phyloP scores from a whole-genome alignment of 2,113 vertebrate species.

The Apteryx mantelli region DNA sequence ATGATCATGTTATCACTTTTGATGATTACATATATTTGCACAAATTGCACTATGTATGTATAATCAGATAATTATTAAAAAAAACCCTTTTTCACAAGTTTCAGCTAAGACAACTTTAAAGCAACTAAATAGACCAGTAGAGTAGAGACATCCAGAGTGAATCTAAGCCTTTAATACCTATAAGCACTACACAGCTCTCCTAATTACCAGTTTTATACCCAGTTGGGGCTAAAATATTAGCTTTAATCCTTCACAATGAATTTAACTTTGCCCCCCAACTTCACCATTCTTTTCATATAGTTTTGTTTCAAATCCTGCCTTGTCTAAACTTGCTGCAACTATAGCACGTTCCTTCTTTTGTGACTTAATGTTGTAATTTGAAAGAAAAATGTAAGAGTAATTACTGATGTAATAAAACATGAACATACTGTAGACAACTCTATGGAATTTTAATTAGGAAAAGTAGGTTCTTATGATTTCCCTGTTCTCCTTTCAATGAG shows the following conservation, averaged over 20 bases:
- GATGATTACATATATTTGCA: conserved; percentile 29
- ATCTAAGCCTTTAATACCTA: not conserved
- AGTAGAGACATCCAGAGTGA: not conserved
- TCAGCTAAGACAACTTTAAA: conserved; percentile 27
- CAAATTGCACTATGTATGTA: conserved; percentile 23
- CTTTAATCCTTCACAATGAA: not conserved
- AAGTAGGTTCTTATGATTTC: conserved; percentile 34
- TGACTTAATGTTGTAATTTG: conserved; percentile 47
- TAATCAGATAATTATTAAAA: not conserved
- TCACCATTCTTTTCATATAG: not conserved
- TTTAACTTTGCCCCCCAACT: not conserved
- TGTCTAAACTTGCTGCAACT: conserved; percentile 22
- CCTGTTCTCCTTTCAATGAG: conserved; percentile 30
- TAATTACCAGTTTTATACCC: not conserved
- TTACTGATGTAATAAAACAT: conserved; percentile 55
- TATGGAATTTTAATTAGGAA: conserved; percentile 66
- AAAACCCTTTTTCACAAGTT: not conserved
- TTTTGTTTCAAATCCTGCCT: conserved; percentile 24
- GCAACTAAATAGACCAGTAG: not conserved
- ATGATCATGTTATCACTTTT: not conserved
- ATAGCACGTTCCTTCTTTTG: not conserved
- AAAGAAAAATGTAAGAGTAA: conserved; percentile 67
- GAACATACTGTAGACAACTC: conserved; percentile 10
- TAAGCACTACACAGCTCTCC: not conserved
- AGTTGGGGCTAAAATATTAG: not conserved